These are phyloP conservation scores for Arrhamphus sclerolepis DNA, from an alignment of 2,797 vertebrate species.

Conservation along the genomic window DNA sequence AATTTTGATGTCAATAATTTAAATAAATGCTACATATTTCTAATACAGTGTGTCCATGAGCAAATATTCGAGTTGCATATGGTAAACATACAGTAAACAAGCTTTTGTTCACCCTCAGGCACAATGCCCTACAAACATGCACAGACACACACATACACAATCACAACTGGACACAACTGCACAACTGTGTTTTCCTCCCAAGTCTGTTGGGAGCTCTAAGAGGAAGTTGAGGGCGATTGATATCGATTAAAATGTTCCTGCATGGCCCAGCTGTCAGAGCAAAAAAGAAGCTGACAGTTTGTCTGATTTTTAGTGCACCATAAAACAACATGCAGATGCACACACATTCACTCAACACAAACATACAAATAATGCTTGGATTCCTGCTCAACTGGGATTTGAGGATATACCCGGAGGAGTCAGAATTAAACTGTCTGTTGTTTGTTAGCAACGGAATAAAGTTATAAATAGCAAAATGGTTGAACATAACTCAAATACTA, in stretches of 20 bases:
- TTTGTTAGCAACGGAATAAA: background rate
- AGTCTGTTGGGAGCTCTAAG: constrained; percentile 64
- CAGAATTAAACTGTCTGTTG: background rate
- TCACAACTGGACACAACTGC: constrained; percentile 37
- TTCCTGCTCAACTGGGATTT: constrained; percentile 12
- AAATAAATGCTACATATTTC: constrained; percentile 17
- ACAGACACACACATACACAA: constrained; percentile 5
- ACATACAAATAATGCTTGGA: constrained; percentile 9
- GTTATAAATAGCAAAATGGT: no score
- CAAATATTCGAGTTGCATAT: constrained; percentile 17
- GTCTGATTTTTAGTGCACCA: constrained; percentile 37
- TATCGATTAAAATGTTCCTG: constrained; percentile 80
- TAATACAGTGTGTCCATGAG: constrained; percentile 27
- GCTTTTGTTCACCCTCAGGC: constrained; percentile 22
- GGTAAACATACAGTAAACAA: constrained; percentile 29
- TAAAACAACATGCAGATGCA: constrained; percentile 13
- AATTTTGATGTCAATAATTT: constrained; percentile 32
- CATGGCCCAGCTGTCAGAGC: constrained; percentile 57
- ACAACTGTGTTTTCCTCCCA: constrained; percentile 37
- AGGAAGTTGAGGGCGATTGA: constrained; percentile 76
- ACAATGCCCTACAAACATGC: constrained; percentile 24
- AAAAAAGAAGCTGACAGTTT: constrained; percentile 71
- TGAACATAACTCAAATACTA: no score
- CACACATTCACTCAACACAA: constrained; percentile 1
- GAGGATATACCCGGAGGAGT: constrained; percentile 8